Conservation (phyloP, 2,888 invertebrate species). For the Keiferia lycopersicella region DNA sequence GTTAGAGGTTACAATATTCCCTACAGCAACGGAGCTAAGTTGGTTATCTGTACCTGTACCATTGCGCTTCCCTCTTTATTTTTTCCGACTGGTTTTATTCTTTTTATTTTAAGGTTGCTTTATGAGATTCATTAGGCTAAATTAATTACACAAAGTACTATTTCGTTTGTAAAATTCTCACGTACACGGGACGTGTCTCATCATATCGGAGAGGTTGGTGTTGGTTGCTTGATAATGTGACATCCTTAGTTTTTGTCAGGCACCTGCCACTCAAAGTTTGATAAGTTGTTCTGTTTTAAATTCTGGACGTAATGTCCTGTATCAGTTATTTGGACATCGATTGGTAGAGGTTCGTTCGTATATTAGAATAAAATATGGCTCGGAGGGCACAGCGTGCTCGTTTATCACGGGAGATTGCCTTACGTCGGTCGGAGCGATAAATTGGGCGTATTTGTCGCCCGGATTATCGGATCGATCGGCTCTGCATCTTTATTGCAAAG, state of each 20-base stretch:
- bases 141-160: conserved; percentile 42
- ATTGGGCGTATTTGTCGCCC: conserved; percentile 45
- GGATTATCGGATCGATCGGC: conserved; percentile 42
- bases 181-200: conserved; percentile 32
- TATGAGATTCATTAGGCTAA: conserved; percentile 45
- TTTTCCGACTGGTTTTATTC: conserved; percentile 43
- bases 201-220: not conserved
- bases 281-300: conserved; percentile 18
- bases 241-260: not conserved
- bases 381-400: conserved; percentile 36
- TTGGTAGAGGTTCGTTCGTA: conserved; percentile 36
- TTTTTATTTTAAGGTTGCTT: conserved; percentile 42
- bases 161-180: conserved; percentile 37
- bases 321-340: conserved; percentile 19
- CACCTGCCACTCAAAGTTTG: conserved; percentile 24
- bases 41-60: conserved; percentile 34
- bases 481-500: conserved; percentile 21
- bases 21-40: conserved; percentile 27
- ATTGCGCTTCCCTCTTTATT: conserved; percentile 43
- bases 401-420: conserved; percentile 44
- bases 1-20: conserved; percentile 32
- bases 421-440: conserved; percentile 42
- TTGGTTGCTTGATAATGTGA: conserved; percentile 1
- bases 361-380: conserved; percentile 43
- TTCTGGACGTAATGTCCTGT: conserved; percentile 22